Base-by-base conservation (phyloP, 2,888 invertebrate species). In the Spilarctia lutea region DNA sequence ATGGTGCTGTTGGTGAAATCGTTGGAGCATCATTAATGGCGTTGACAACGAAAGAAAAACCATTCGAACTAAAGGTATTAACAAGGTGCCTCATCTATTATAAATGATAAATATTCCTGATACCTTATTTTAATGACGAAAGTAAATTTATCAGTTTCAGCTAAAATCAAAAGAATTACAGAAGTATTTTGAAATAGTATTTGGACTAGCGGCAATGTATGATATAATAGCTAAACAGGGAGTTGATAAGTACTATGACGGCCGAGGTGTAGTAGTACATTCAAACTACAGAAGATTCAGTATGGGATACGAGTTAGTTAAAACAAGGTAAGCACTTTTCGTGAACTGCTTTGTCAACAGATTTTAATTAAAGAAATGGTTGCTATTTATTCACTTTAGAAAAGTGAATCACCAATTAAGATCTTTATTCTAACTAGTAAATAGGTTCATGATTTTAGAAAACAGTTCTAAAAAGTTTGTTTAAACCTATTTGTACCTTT, bases 121-220 rank as follows among this genome's bases (percentile, higher is more conserved):
- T 1, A 27, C 0, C 6, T 33, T 18, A 52, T 30, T 27, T 60
- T 30, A 13, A 60, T 16, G 30, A 18, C 11, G 1, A 18, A 48
- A 16, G 30, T 63, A 27, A 30, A 30, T 8, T 48, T 52, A 33
- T 69, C 30, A 74, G 79, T 84, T 79, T 73, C 77, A 84, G 85
- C 77, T 82, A 8, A 77, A 85, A 78, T 84, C 89, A 2, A 71
- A 85, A 52, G 90, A 90, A 81, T 70, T 88, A 52, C 76, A 83
- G 13, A 83, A 81, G 48, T 78, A 89, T 4, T 80, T 89, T 20
- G 74, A 84, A 27, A 74, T 90, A 1, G 66, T 84, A 16, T 72
- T 68, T 1, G 80, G 77, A 35, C 24, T 88, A 20, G 45, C 11
- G 8, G 68, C 52, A 2, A 69, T 52, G 11, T 87, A 77, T 67